Evolutionary conservation across 2,888 invertebrate genomes (phyloP).

Genomic region (Onchidella celtica): DNA sequence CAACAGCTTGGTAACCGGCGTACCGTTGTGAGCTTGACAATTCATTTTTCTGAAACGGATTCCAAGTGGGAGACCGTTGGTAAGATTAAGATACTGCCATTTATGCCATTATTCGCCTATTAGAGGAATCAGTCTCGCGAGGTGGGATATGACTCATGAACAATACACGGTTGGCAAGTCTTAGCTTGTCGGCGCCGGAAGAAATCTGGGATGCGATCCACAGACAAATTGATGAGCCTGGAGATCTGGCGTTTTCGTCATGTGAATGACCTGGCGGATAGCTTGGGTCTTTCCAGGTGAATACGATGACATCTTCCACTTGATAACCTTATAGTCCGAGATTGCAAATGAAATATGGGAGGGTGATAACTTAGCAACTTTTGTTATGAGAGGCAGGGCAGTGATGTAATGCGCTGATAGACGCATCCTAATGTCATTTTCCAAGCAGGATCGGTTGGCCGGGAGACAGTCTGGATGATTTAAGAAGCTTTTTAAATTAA

Average conservation of each 20-base stretch:
- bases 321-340: not conserved
- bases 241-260: not conserved
- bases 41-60: not conserved
- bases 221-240: not conserved
- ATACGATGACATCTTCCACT: not conserved
- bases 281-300: not conserved
- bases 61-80: slow-evolving; percentile 2
- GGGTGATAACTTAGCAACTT: not conserved
- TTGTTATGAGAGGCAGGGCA: not conserved
- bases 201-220: not conserved
- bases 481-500: too few relatives aligned
- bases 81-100: not conserved
- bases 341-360: not conserved
- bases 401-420: not conserved
- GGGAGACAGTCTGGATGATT: too few relatives aligned
- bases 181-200: not conserved
- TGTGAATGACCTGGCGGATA: not conserved
- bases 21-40: not conserved
- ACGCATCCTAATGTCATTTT: not conserved
- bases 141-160: not conserved
- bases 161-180: not conserved
- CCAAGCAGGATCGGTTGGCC: not conserved
- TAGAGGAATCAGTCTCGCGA: not conserved
- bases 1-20: not conserved
- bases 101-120: not conserved